Evolutionary conservation across 2,888 invertebrate species (phyloP).

Genomic region (Gastrophysa polygoni): DNA sequence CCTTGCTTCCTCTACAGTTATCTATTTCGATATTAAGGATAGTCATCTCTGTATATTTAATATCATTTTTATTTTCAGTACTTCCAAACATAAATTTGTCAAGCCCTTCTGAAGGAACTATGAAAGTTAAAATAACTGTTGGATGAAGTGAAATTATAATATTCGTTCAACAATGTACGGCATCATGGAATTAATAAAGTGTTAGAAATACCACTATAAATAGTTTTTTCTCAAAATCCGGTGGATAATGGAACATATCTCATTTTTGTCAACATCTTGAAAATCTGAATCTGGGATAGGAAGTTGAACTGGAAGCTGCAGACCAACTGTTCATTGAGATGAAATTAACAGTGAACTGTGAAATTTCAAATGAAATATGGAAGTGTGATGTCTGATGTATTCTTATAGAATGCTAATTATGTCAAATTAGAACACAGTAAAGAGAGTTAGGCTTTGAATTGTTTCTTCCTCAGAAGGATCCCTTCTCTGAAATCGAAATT

Average conservation of each 20-base stretch:
- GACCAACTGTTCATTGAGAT: too few species aligned
- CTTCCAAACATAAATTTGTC: slow-evolving; percentile 54
- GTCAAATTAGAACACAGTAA: too few species aligned
- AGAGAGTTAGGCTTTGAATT: too few species aligned
- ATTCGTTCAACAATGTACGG: neutral
- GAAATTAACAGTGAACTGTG: too few species aligned
- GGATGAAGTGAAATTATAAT: slow-evolving; percentile 20
- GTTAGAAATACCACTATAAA: neutral
- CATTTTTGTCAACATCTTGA: neutral
- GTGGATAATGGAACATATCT: neutral
- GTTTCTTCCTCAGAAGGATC: too few species aligned
- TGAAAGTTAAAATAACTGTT: slow-evolving; percentile 46
- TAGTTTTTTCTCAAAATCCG: neutral
- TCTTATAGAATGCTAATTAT: too few species aligned
- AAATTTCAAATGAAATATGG: too few species aligned
- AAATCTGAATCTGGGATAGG: neutral
- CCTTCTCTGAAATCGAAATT: too few species aligned
- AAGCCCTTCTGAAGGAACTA: slow-evolving; percentile 50
- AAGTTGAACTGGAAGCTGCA: neutral
- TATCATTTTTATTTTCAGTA: slow-evolving; percentile 47
- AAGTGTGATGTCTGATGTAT: too few species aligned
- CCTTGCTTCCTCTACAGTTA: too few species aligned
- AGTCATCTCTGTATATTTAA: neutral
- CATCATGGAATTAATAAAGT: neutral
- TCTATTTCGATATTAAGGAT: too few species aligned